phyloP scores from a whole-genome alignment of 2,888 invertebrate genomes.

The Galeopsomyia nigrocyanea region DNA sequence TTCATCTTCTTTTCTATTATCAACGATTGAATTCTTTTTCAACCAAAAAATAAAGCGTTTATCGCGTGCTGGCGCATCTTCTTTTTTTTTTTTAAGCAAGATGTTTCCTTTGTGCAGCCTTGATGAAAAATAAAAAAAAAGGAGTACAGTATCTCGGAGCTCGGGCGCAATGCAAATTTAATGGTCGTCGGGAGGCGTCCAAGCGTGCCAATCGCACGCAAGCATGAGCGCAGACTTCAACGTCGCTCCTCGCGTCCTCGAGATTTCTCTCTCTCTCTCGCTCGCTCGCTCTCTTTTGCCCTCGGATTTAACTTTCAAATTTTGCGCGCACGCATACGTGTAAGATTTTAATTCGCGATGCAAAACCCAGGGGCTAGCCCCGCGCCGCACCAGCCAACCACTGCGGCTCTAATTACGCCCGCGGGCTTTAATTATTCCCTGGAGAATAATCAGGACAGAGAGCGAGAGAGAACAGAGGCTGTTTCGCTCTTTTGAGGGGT shows the following conservation, averaged over 20 bases:
- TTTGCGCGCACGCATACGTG: slow-evolving; percentile 47
- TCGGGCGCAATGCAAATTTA: slow-evolving; percentile 26
- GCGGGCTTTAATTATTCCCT: slow-evolving; percentile 53
- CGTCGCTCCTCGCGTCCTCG: slow-evolving; percentile 6
- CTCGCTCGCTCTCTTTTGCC: neutral
- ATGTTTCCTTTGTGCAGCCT: neutral
- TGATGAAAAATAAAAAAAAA: too few relatives aligned
- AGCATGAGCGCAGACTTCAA: slow-evolving; percentile 15
- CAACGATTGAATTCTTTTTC: too few relatives aligned
- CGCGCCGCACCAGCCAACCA: too few relatives aligned
- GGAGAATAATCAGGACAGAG: slow-evolving; percentile 51
- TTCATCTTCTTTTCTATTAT: neutral
- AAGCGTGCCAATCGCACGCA: neutral
- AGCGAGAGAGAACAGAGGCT: neutral
- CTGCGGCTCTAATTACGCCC: slow-evolving; percentile 47
- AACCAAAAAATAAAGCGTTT: too few relatives aligned
- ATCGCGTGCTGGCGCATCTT: neutral
- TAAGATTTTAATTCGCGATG: slow-evolving; percentile 58
- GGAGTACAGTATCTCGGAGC: too few relatives aligned
- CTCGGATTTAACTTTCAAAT: slow-evolving; percentile 55
- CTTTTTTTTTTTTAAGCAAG: slow-evolving; percentile 1
- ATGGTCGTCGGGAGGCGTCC: neutral
- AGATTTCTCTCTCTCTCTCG: neutral
- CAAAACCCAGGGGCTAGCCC: slow-evolving; percentile 8
- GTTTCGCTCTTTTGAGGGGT: neutral